phyloP scores from a whole-genome alignment of 2,797 vertebrate genomes.

The Sebastes oblongus region DNA sequence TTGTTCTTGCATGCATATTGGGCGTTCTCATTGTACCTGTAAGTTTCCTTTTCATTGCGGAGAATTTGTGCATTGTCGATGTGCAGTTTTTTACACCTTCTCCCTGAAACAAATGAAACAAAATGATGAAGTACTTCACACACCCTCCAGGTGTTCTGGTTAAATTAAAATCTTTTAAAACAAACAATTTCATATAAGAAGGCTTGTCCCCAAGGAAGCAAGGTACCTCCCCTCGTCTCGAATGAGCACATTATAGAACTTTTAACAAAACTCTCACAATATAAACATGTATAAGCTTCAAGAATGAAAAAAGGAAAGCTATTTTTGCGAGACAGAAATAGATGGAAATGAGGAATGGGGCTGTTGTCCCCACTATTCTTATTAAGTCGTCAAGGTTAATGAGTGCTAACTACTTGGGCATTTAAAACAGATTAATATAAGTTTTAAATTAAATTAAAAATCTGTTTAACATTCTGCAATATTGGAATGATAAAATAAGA shows the following conservation, averaged over 20 bases:
- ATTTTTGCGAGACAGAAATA: not conserved
- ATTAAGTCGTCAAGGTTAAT: not conserved
- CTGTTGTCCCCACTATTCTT: not conserved
- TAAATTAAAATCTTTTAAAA: not conserved
- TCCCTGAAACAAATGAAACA: slow-evolving; percentile 25
- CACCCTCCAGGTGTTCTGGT: not conserved
- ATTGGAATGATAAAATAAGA: not conserved
- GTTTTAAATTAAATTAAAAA: not conserved
- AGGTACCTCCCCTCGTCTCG: not conserved
- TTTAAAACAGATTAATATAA: not conserved
- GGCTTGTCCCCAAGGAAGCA: not conserved
- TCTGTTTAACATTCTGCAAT: not conserved
- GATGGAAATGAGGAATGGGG: not conserved
- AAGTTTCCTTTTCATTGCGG: rapidly evolving
- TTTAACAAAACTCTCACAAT: not conserved
- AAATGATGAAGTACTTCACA: not conserved
- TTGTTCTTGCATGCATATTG: not conserved
- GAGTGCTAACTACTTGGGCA: not conserved
- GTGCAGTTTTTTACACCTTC: not conserved
- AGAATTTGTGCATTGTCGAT: not conserved
- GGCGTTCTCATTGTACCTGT: rapidly evolving
- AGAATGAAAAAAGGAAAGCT: not conserved
- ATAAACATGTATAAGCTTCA: not conserved
- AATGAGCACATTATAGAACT: not conserved
- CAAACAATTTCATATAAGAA: not conserved